Evolutionary conservation across 2,888 invertebrate genomes (phyloP).

Genomic region (Spilarctia lutea): DNA sequence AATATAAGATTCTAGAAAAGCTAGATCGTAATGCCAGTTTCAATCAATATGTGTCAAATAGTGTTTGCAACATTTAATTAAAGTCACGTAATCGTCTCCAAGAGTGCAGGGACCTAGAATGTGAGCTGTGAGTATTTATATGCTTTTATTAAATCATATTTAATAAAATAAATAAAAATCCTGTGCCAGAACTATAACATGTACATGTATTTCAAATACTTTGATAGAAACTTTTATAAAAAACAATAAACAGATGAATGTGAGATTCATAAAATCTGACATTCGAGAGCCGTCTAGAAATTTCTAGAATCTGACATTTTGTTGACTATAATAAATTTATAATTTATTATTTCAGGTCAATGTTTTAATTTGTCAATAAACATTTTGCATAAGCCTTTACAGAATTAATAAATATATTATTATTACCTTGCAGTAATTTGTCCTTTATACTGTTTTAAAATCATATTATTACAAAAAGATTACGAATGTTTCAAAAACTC

Average conservation of each 20-base stretch:
- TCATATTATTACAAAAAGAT: slow-evolving; percentile 32
- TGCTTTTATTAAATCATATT: neutral
- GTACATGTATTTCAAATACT: neutral
- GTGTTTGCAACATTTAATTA: neutral
- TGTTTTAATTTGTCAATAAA: slow-evolving; percentile 28
- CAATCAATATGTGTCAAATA: neutral
- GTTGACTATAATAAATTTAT: slow-evolving; percentile 14
- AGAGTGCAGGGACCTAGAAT: neutral
- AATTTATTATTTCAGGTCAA: slow-evolving; percentile 35
- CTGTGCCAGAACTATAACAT: neutral
- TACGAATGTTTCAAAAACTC: slow-evolving; percentile 34
- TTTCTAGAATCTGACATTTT: slow-evolving; percentile 5
- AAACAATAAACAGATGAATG: neutral
- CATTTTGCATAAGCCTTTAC: slow-evolving; percentile 28
- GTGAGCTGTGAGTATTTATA: neutral
- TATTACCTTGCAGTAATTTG: slow-evolving; percentile 16
- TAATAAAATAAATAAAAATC: neutral
- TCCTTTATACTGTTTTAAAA: slow-evolving; percentile 16
- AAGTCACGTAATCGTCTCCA: neutral
- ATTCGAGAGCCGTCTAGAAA: neutral
- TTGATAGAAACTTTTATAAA: neutral
- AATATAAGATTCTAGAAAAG: neutral
- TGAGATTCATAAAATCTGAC: neutral
- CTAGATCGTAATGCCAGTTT: neutral
- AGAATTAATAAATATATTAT: slow-evolving; percentile 13